These are phyloP conservation scores for Hypotaenidia okinawae DNA, from an alignment of 2,797 vertebrate genomes.

Conservation along the genomic window DNA sequence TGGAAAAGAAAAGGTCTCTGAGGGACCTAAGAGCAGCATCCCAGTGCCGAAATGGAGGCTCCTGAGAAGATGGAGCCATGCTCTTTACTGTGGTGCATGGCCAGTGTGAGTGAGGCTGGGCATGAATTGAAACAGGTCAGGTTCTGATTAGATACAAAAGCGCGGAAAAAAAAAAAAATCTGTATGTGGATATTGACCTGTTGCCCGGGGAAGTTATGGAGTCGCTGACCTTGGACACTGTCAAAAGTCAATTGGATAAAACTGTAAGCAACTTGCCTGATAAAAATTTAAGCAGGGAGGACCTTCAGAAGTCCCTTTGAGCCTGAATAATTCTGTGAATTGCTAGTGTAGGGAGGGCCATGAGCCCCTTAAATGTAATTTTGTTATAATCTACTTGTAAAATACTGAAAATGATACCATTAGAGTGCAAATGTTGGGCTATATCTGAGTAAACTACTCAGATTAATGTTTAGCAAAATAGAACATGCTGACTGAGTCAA, in stretches of 20 bases:
- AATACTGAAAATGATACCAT: background rate
- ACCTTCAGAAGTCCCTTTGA: background rate
- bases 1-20: background rate
- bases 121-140: background rate
- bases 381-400: background rate
- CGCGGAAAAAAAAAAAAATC: no score
- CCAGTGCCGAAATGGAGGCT: background rate
- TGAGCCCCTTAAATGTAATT: background rate
- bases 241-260: background rate
- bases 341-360: background rate
- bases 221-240: background rate
- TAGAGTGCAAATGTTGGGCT: background rate
- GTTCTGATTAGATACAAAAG: background rate
- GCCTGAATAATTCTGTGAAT: background rate
- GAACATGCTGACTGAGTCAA: background rate
- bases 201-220: background rate
- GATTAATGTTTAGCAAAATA: background rate
- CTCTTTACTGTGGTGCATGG: background rate
- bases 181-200: background rate
- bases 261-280: background rate
- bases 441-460: background rate
- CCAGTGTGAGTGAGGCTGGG: fast-evolving
- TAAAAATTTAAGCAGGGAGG: background rate
- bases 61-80: background rate
- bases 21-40: background rate